Evolutionary conservation across 1,140 invertebrate genomes (phyloP), one percentile per base, ranked within the genome.

Genomic region (Aphaenogaster ashmeadi): DNA sequence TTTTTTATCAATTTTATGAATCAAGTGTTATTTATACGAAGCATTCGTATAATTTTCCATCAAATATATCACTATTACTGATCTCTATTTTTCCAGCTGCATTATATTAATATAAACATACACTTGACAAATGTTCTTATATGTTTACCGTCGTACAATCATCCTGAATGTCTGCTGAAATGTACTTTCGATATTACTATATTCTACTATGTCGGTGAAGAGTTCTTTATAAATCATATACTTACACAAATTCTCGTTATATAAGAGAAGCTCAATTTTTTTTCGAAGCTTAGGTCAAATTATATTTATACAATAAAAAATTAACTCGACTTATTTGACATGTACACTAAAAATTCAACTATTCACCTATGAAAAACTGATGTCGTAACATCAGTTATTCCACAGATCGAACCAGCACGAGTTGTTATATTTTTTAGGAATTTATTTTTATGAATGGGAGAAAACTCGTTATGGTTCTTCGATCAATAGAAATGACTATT

Each of bases 131-230:
- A 89, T 89, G 83, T 87, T 89, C 89, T 90, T 88, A 80, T 80
- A 85, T 89, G 80, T 90, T 88, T 80, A 88, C 67, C 56, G 75
- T 87, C 72, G 62, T 90, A 90, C 86, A 89, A 88, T 90, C 89
- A 90, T 89, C 41, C 58, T 88, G 86, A 41, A 60, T 88, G 88
- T 90, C 72, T 88, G 89, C 47, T 88, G 54, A 78, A 52, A 86
- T 41, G 41, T 52, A 84, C 69, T 88, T 89, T 81, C 50, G 71
- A 75, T 77, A 88, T 78, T 79, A 54, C 56, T 21, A 77, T 81
- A 83, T 60, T 71, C 47, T 64, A 81, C 11, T 38, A 67, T 9
- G 67, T 74, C 36, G 9, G 8, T 4, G 36, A 84, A 84, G 1
- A 78, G 27, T 60, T 84, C 69, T 84, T 84, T 84, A 84, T 74